Percentiles rank a stretch among this genome's conserved stretches.
Evolutionary conservation across 2,113 vertebrate species (phyloP).

Genomic region (Chaenocephalus aceratus): DNA sequence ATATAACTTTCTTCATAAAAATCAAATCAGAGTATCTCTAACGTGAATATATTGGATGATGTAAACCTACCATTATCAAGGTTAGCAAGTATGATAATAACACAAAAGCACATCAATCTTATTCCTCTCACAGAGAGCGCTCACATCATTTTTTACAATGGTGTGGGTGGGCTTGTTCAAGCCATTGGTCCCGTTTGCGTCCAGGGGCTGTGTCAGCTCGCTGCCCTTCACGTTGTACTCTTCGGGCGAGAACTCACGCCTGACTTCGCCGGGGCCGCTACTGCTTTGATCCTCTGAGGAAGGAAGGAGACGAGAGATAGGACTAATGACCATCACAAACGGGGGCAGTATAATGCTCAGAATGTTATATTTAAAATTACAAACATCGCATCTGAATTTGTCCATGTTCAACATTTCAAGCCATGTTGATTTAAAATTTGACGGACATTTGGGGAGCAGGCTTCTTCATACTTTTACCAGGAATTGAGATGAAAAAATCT

Average conservation of each 20-base stretch:
- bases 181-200: constrained; percentile 86
- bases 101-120: constrained; percentile 86
- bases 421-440: neutral
- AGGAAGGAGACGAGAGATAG: constrained; percentile 34
- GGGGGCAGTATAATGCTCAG: neutral
- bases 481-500: neutral
- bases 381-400: constrained; percentile 5
- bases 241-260: constrained; percentile 86
- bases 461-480: neutral
- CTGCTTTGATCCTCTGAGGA: constrained; percentile 92
- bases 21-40: constrained; percentile 88
- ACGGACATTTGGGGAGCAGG: neutral
- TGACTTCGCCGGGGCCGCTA: constrained; percentile 90
- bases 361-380: neutral
- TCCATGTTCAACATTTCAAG: neutral
- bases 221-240: constrained; percentile 82
- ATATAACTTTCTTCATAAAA: constrained; percentile 72
- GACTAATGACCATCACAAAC: constrained; percentile 19
- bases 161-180: constrained; percentile 94
- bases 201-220: constrained; percentile 82
- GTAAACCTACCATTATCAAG: constrained; percentile 93
- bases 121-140: constrained; percentile 89
- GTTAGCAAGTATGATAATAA: constrained; percentile 89
- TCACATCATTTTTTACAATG: constrained; percentile 99
- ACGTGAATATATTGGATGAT: constrained; percentile 90